Conservation (phyloP, 2,888 invertebrate genomes). For the Byasa hedistus region DNA sequence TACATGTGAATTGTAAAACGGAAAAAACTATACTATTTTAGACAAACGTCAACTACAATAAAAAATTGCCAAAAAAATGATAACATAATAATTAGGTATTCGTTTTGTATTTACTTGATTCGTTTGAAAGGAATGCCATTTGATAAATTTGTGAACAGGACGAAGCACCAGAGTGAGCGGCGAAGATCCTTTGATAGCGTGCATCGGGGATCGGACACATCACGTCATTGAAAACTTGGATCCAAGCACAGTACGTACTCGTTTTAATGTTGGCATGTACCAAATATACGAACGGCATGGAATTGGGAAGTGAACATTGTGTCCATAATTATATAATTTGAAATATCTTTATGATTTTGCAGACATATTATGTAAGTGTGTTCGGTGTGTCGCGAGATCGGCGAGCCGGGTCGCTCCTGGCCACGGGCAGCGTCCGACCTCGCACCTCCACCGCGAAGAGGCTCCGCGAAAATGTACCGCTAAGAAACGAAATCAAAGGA, state of each 20-base stretch:
- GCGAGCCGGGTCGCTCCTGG: conserved; percentile 59
- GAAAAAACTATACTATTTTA: too few species aligned
- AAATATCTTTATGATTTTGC: conserved; percentile 18
- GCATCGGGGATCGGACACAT: conserved; percentile 68
- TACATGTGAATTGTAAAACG: too few species aligned
- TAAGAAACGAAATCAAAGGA: conserved; percentile 56
- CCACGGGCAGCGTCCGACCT: conserved; percentile 59
- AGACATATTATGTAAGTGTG: conserved; percentile 70
- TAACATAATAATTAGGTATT: too few species aligned
- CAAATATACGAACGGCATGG: not conserved
- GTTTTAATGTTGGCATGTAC: not conserved
- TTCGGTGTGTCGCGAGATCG: conserved; percentile 65
- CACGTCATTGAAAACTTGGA: conserved; percentile 72
- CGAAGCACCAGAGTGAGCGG: conserved; percentile 70
- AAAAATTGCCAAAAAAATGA: too few species aligned
- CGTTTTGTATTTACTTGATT: too few species aligned
- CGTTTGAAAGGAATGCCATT: too few species aligned
- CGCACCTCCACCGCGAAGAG: conserved; percentile 63
- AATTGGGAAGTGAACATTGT: too few species aligned
- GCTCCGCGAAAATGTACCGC: conserved; percentile 60
- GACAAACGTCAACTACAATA: too few species aligned
- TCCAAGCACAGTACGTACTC: conserved; percentile 54
- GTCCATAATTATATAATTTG: too few species aligned
- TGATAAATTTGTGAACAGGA: conserved; percentile 44
- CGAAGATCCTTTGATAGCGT: conserved; percentile 66